Base-by-base conservation (phyloP, 2,888 invertebrate genomes). In the Dryadula phaetusa region DNA sequence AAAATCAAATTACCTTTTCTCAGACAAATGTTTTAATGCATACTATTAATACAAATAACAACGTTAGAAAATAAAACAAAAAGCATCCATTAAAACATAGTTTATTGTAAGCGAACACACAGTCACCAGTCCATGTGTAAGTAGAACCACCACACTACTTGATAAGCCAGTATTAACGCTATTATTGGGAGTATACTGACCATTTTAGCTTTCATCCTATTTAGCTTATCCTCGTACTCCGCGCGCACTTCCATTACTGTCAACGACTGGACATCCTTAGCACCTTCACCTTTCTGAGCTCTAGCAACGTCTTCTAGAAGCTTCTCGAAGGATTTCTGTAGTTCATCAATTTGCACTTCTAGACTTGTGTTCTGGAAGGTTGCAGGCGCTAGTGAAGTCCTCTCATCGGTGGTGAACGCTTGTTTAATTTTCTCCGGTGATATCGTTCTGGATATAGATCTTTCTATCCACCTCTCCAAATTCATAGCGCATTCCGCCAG, bases 151-250 rank as follows among this genome's bases (percentile, higher is more conserved):
- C 93, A 93, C 83, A 89, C 83, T 68, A 91, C 77, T 80, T 93
- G 93, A 82, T 92, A 93, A 67, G 87, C 79, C 77, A 93, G 81
- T 81, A 93, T 84, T 81, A 93, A 85, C 71, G 86, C 82, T 85
- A 92, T 82, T 79, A 91, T 66, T 72, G 93, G 92, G 77, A 85
- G 76, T 72, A 88, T 88, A 94, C 95, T 94, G 92, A 96, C 96
- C 96, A 97, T 96, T 94, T 96, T 96, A 61, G 94, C 93, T 83
- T 97, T 97, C 94, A 97, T 95, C 84, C 95, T 94, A 78, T 95
- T 95, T 78, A 97, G 87, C 87, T 96, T 97, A 73, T 94, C 93
- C 77, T 96, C 96, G 79, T 96, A 95, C 78, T 96, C 96, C 20
- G 89, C 90, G 64, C 94, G 91, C 4, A 95, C 89, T 66, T 95